Percentiles rank a stretch among this genome's conserved stretches.
Conservation (phyloP, 2,888 invertebrate genomes). For the Seira musarum region DNA sequence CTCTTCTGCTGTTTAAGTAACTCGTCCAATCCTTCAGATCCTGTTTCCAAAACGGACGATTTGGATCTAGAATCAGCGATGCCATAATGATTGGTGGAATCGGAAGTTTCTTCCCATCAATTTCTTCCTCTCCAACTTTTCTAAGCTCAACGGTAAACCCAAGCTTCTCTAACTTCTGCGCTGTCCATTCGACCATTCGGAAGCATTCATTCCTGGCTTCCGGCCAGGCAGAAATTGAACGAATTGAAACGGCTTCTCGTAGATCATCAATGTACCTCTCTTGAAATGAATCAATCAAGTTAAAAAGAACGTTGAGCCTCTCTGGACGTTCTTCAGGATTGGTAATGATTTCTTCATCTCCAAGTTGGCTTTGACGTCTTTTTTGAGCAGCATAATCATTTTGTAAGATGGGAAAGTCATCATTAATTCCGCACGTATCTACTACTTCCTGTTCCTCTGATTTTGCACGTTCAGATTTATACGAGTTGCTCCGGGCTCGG, state of each 20-base stretch:
- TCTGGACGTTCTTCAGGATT: conserved; percentile 48
- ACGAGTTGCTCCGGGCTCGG: no score
- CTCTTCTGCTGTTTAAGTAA: conserved; percentile 82
- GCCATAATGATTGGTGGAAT: conserved; percentile 91
- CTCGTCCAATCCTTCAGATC: conserved; percentile 95
- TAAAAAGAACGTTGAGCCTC: conserved; percentile 71
- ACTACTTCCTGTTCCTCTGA: no score
- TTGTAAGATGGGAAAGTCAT: no score
- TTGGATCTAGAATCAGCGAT: conserved; percentile 83
- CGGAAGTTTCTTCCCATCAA: conserved; percentile 78
- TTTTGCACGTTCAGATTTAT: no score
- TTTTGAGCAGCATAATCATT: not conserved
- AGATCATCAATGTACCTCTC: conserved; percentile 83
- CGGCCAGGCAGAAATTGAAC: conserved; percentile 93
- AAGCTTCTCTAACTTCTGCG: conserved; percentile 79
- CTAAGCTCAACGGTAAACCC: conserved; percentile 82
- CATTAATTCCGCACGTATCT: no score
- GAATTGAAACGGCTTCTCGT: conserved; percentile 90
- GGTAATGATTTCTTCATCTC: conserved; percentile 54
- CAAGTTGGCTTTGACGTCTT: conserved; percentile 1
- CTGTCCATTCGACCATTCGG: conserved; percentile 89
- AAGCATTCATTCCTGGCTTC: conserved; percentile 85
- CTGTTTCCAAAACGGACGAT: conserved; percentile 98
- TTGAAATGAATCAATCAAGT: conserved; percentile 86
- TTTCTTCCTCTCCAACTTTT: conserved; percentile 82